Evolutionary conservation across 2,888 invertebrate species (phyloP), one percentile per base, ranked within the genome.

Genomic region (Drosophila peninsularis): DNA sequence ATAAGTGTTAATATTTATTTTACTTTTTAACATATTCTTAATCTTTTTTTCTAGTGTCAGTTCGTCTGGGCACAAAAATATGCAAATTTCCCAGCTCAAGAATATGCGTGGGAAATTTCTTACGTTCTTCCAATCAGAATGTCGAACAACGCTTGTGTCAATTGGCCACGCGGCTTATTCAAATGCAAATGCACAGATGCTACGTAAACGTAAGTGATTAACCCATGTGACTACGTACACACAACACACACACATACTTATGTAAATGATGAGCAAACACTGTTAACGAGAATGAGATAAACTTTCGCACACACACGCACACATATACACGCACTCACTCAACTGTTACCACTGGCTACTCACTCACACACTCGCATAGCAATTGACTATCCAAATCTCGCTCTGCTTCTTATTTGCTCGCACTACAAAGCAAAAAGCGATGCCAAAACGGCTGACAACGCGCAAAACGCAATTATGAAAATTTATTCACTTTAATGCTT

Each of bases 401-500:
- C 14, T 32, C 52, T 49, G 17, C 52, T 52, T 52, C 41, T 50
- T 52, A 36, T 27, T 55, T 61, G 34, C 17, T 62, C 62, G 32
- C 44, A 56, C 57, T 6, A 44, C 44, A 56, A 50, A 41, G 39
- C 52, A 45, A 39, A 45, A 61, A 39, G 61, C 61, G 52, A 36
- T 37, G 66, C 53, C 57, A 62, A 78, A 83, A 80, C 73, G 62
- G 82, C 85, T 80, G 82, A 80, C 78, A 71, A 45, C 53, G 81
- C 86, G 79, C 83, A 79, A 78, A 75, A 65, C 65, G 75, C 75
- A 75, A 83, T 86, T 80, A 83, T 68, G 56, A 83, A 81, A 84
- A 75, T 73, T 86, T 81, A 81, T 86, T 77, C 83, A 81, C 74
- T 82, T 86, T 86, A 78, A 84, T 86, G 84, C 78, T 86, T 83